These are phyloP conservation scores for Adelphocoris suturalis DNA, from an alignment of 2,888 invertebrate species.

Conservation along the genomic window DNA sequence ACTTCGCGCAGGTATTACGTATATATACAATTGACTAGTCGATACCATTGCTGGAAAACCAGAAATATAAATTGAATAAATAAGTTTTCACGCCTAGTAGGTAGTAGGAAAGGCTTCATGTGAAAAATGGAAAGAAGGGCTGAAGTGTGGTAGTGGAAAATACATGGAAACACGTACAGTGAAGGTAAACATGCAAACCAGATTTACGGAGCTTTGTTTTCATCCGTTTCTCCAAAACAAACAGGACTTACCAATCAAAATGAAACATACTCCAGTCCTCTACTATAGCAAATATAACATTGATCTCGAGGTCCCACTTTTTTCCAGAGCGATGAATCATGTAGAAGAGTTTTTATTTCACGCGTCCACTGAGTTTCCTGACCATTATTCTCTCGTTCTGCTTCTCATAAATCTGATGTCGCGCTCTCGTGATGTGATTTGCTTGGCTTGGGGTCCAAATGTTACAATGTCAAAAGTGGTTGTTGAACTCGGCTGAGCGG, in stretches of 20 bases:
- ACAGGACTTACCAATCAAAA: conserved; percentile 29
- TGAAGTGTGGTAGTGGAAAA: not conserved
- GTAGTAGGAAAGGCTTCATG: not conserved
- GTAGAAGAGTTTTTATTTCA: conserved; percentile 22
- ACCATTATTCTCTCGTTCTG: conserved; percentile 28
- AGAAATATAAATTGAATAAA: not conserved
- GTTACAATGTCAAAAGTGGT: not conserved
- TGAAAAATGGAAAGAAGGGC: not conserved
- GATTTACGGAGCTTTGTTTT: conserved; percentile 22
- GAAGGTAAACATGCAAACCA: not conserved
- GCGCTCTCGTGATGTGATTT: conserved; percentile 34
- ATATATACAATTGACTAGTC: too few species aligned
- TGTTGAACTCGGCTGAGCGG: not conserved
- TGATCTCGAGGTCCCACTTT: not conserved
- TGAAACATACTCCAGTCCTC: conserved; percentile 17
- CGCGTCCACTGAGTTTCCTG: conserved; percentile 7
- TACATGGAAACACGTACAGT: conserved; percentile 25
- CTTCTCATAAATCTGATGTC: conserved; percentile 22
- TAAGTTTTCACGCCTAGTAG: not conserved
- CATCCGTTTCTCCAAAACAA: not conserved
- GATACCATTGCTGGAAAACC: not conserved
- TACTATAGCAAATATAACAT: conserved; percentile 26
- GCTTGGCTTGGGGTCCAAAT: conserved; percentile 23
- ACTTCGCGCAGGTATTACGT: too few species aligned
- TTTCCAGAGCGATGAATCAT: conserved; percentile 3